These are phyloP conservation scores for Megalurothrips usitatus DNA, from an alignment of 2,888 invertebrate genomes.

Conservation along the genomic window DNA sequence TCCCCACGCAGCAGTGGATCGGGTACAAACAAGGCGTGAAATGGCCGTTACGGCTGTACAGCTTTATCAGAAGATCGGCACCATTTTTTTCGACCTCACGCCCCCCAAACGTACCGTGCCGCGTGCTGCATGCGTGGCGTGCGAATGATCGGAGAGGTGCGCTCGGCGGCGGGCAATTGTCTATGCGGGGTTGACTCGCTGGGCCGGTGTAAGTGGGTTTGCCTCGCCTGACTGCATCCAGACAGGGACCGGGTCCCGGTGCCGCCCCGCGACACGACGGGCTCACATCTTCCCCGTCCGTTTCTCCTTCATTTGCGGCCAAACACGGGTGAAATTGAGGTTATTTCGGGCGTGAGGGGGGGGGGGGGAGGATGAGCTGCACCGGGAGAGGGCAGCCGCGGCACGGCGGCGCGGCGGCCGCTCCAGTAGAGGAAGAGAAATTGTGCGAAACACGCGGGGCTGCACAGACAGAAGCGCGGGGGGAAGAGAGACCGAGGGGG, in stretches of 20 bases:
- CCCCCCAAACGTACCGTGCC: no score
- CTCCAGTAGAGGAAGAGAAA: background rate
- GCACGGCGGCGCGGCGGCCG: background rate
- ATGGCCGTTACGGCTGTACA: no score
- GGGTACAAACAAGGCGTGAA: background rate
- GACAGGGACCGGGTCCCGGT: background rate
- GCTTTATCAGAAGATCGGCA: no score
- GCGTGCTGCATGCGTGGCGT: no score
- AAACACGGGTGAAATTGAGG: slow-evolving; percentile 12
- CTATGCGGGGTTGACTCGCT: no score
- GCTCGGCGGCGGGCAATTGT: no score
- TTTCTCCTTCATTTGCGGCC: slow-evolving; percentile 22
- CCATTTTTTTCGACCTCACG: no score
- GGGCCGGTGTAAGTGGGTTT: no score
- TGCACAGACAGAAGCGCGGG: background rate
- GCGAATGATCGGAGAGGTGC: no score
- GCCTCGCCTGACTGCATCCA: background rate
- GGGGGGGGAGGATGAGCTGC: background rate
- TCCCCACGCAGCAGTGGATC: background rate
- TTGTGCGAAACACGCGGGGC: background rate
- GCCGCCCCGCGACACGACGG: background rate
- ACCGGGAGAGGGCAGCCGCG: background rate
- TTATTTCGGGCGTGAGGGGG: background rate
- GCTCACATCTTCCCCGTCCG: background rate
- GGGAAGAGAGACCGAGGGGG: background rate